Evolutionary conservation across 2,888 invertebrate genomes (phyloP).

Genomic region (Bellardia bayeri): DNA sequence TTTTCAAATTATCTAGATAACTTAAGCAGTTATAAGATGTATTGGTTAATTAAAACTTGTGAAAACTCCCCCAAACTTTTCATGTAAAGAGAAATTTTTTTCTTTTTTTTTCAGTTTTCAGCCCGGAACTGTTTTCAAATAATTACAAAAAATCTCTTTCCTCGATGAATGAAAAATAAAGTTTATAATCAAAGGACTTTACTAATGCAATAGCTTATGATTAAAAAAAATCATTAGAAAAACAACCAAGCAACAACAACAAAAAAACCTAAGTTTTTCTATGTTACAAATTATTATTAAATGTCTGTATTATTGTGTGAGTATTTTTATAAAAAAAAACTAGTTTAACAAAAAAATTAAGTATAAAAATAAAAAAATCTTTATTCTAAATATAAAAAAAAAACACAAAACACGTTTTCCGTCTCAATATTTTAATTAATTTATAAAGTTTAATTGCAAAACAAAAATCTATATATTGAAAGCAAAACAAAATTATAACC

Average conservation of each 20-base stretch:
- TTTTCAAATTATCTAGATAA: too few relatives aligned
- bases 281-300: conserved; percentile 70
- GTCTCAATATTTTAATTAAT: conserved; percentile 68
- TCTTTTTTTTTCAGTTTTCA: too few relatives aligned
- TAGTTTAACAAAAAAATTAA: conserved; percentile 53
- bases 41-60: too few relatives aligned
- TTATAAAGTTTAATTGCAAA: conserved; percentile 60
- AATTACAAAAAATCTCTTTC: conserved; percentile 21
- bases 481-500: conserved; percentile 47
- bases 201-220: conserved; percentile 59
- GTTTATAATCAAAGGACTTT: conserved; percentile 40
- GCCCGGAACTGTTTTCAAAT: conserved; percentile 49
- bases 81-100: too few relatives aligned
- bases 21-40: too few relatives aligned
- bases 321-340: conserved; percentile 56
- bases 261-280: conserved; percentile 60
- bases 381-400: conserved; percentile 45
- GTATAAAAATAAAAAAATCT: conserved; percentile 45
- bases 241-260: conserved; percentile 18
- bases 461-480: conserved; percentile 18
- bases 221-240: not conserved
- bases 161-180: not conserved
- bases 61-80: too few relatives aligned
- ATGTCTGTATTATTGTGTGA: conserved; percentile 72
- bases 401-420: conserved; percentile 48